phyloP scores from a whole-genome alignment of 2,888 invertebrate species.

The Onthophagus sagittarius region DNA sequence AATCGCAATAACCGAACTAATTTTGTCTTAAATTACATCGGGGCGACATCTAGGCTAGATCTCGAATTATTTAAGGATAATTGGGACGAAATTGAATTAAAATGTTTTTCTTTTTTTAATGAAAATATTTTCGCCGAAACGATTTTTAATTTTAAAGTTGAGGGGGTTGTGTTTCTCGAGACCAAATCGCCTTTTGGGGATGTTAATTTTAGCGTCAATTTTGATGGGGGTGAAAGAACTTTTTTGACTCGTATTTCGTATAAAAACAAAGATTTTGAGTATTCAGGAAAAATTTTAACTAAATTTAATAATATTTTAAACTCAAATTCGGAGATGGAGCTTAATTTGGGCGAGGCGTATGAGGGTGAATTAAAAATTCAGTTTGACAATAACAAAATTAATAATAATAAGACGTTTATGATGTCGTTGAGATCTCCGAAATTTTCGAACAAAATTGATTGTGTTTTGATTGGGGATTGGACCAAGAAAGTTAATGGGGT shows the following conservation, averaged over 20 bases:
- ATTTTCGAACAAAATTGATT: slow-evolving; percentile 8
- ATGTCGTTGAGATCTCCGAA: slow-evolving; percentile 1
- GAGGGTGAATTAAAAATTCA: slow-evolving; percentile 16
- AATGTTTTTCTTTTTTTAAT: neutral
- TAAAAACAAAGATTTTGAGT: neutral
- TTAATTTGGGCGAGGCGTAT: slow-evolving; percentile 15
- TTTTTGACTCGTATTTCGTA: neutral
- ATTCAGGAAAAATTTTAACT: slow-evolving; percentile 4
- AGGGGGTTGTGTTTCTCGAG: neutral
- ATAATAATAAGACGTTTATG: neutral
- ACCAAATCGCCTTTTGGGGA: neutral
- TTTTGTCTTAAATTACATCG: neutral
- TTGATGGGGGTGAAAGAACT: neutral
- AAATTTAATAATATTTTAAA: slow-evolving; percentile 18
- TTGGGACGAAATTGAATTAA: neutral
- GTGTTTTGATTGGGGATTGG: neutral
- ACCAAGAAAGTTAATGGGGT: neutral
- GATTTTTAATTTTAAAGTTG: neutral
- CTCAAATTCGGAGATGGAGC: slow-evolving; percentile 13
- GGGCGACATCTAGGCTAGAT: neutral
- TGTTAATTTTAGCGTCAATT: neutral
- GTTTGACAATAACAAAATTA: neutral
- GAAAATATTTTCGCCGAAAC: neutral
- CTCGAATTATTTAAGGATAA: neutral
- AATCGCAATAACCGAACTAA: neutral